Conservation (phyloP, 2,888 invertebrate species). For the Omphaloscelis lunosa region DNA sequence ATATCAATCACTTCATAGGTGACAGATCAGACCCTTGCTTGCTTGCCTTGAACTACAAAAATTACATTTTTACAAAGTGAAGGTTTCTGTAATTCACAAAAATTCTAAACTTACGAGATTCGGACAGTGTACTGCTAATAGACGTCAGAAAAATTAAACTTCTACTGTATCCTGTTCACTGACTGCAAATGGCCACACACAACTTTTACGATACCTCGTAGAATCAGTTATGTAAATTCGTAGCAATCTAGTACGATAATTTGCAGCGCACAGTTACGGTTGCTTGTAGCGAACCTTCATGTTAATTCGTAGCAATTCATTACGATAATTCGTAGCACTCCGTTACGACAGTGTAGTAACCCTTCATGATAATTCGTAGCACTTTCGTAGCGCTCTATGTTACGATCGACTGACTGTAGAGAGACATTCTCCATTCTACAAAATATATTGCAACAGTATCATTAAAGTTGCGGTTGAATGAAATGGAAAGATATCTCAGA, state of each 20-base stretch:
- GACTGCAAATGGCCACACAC: neutral
- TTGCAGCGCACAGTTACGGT: conserved; percentile 30
- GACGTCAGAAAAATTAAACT: neutral
- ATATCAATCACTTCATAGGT: conserved; percentile 20
- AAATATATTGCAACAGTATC: conserved; percentile 1
- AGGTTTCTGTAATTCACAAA: neutral
- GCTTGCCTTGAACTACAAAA: neutral
- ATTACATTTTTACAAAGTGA: neutral
- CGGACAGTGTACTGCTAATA: neutral
- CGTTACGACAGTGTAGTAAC: no score
- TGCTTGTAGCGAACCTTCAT: conserved; percentile 15
- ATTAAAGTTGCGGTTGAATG: neutral
- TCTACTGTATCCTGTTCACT: neutral
- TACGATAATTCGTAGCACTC: neutral
- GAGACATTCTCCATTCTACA: neutral
- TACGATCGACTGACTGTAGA: neutral
- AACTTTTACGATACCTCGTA: conserved; percentile 6
- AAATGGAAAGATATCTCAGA: conserved; percentile 15
- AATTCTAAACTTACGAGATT: neutral
- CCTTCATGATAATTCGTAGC: conserved; percentile 6
- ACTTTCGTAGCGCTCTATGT: neutral
- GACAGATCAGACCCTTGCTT: neutral
- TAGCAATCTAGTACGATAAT: conserved; percentile 9
- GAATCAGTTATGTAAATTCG: conserved; percentile 16
- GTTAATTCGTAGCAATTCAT: neutral